Conservation (phyloP, 2,113 vertebrate genomes). For the Myotis davidii region DNA sequence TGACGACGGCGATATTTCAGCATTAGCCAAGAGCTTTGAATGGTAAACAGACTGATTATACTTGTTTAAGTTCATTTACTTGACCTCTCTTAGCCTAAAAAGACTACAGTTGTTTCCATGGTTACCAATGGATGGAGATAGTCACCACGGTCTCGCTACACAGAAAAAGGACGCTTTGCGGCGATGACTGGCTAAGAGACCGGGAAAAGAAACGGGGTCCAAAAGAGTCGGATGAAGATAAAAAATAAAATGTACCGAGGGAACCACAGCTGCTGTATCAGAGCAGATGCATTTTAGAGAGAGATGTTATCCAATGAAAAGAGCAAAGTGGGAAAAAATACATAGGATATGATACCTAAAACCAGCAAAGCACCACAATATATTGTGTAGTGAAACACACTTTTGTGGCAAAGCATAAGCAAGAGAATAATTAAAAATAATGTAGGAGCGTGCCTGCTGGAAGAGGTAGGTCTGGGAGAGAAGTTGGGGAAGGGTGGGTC, state of each 20-base stretch:
- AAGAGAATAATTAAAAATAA: neutral
- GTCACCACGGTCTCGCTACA: conserved; percentile 32
- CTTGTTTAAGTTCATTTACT: conserved; percentile 80
- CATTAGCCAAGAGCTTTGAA: conserved; percentile 55
- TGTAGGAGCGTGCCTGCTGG: neutral
- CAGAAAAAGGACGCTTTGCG: conserved; percentile 49
- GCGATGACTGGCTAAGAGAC: conserved; percentile 52
- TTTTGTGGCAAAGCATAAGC: neutral
- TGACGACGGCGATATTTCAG: conserved; percentile 44
- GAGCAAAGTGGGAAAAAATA: neutral
- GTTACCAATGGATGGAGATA: conserved; percentile 68
- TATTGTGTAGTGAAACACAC: neutral
- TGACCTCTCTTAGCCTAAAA: conserved; percentile 75
- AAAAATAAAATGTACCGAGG: neutral
- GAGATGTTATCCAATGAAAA: neutral
- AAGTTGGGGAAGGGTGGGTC: neutral
- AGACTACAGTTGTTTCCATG: conserved; percentile 45
- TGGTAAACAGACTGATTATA: conserved; percentile 74
- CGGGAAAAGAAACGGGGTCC: neutral
- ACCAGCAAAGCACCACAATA: neutral
- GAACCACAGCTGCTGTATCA: neutral
- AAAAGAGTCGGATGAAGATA: conserved; percentile 43
- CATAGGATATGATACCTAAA: neutral
- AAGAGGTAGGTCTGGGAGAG: neutral
- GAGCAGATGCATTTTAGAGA: neutral